Percentiles rank a stretch among this genome's conserved stretches.
Evolutionary conservation across 2,888 invertebrate species (phyloP).

Genomic region (Phyllotreta striolata): DNA sequence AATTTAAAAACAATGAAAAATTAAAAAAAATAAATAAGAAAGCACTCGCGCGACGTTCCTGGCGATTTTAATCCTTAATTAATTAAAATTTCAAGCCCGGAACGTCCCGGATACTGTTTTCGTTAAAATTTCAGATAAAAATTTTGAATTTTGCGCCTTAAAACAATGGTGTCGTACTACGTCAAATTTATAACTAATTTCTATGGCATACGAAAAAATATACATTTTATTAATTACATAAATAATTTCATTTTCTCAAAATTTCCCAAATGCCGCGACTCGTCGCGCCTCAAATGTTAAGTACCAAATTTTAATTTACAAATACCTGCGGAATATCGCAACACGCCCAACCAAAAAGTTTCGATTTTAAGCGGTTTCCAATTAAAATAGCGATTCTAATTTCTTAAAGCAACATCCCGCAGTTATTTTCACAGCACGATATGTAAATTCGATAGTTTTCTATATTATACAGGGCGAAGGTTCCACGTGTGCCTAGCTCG

Average conservation of each 20-base stretch:
- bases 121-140: constrained; percentile 50
- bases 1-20: constrained; percentile 51
- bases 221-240: constrained; percentile 17
- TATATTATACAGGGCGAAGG: constrained; percentile 3
- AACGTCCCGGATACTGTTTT: neutral
- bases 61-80: no score
- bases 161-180: constrained; percentile 56
- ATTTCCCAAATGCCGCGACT: no score
- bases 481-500: neutral
- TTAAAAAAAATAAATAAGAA: constrained; percentile 46
- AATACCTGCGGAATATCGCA: no score
- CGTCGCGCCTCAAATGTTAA: no score
- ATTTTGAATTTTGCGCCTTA: constrained; percentile 53
- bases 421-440: constrained; percentile 58
- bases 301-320: no score
- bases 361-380: no score
- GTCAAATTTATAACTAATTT: constrained; percentile 42
- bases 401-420: constrained; percentile 5
- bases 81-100: neutral
- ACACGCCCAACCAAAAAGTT: no score
- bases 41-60: no score
- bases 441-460: constrained; percentile 59
- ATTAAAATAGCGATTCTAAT: constrained; percentile 1
- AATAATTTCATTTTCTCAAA: neutral
- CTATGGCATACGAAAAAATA: constrained; percentile 40